Evolutionary conservation across 2,113 vertebrate species (phyloP).

Genomic region (Nycticebus coucang): DNA sequence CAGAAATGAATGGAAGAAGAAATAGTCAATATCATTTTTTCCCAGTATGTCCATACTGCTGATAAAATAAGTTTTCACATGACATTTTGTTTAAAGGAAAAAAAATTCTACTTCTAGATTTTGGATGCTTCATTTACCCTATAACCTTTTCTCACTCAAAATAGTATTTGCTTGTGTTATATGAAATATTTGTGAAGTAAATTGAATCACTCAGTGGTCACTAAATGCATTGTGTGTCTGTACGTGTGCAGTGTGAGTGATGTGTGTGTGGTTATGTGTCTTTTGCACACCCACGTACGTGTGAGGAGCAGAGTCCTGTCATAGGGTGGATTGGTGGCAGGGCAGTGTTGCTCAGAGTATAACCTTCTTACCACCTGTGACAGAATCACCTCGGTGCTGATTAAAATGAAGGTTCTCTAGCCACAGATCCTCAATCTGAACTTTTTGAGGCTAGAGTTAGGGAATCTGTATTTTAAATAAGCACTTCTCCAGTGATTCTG

Average conservation of each 20-base stretch:
- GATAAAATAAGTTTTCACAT: not conserved
- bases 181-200: not conserved
- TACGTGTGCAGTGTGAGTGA: not conserved
- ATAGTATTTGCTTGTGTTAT: not conserved
- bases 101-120: not conserved
- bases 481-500: not conserved
- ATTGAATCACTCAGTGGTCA: not conserved
- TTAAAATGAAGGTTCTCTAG: not conserved
- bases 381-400: not conserved
- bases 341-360: not conserved
- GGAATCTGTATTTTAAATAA: not conserved
- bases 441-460: not conserved
- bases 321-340: not conserved
- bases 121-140: not conserved
- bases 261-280: not conserved
- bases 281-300: not conserved
- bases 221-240: not conserved
- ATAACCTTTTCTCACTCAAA: not conserved
- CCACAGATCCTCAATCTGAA: not conserved
- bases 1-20: not conserved
- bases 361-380: not conserved
- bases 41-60: not conserved
- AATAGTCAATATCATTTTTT: not conserved
- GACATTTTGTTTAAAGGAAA: not conserved
- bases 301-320: not conserved